These are phyloP conservation scores for Strix aluco DNA, from an alignment of 2,113 vertebrate species.

Conservation along the genomic window DNA sequence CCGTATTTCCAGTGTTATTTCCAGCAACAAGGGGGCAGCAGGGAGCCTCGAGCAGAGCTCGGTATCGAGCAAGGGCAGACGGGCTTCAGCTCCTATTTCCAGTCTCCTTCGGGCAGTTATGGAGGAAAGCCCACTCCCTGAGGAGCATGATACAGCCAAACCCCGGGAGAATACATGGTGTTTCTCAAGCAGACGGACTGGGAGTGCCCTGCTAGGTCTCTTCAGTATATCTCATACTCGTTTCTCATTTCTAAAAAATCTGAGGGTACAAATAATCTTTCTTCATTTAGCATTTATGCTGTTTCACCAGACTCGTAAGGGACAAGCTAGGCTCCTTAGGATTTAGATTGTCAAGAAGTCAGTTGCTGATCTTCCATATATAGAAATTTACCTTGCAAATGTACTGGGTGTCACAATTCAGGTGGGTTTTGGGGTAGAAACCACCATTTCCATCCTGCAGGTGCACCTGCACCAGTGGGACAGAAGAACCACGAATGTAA, in stretches of 20 bases:
- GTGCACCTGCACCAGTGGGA: neutral
- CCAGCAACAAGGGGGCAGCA: conserved; percentile 66
- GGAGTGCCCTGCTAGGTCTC: neutral
- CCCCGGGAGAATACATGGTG: neutral
- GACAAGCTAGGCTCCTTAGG: neutral
- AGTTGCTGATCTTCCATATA: neutral
- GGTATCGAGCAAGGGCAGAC: neutral
- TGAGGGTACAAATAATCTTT: neutral
- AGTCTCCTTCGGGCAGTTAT: neutral
- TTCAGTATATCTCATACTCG: neutral
- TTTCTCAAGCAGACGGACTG: neutral
- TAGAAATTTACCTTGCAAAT: neutral
- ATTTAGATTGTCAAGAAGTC: neutral
- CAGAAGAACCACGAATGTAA: neutral
- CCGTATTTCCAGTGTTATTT: neutral
- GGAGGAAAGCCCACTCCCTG: neutral
- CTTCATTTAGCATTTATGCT: neutral
- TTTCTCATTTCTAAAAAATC: neutral
- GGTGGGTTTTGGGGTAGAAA: neutral
- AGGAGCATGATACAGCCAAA: neutral
- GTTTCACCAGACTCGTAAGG: neutral
- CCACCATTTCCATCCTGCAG: neutral
- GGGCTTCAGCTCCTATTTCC: neutral
- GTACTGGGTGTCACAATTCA: neutral
- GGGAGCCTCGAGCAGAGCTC: conserved; percentile 39